Evolutionary conservation across 2,797 vertebrate species (phyloP).

Genomic region (Rhinoraja longicauda): DNA sequence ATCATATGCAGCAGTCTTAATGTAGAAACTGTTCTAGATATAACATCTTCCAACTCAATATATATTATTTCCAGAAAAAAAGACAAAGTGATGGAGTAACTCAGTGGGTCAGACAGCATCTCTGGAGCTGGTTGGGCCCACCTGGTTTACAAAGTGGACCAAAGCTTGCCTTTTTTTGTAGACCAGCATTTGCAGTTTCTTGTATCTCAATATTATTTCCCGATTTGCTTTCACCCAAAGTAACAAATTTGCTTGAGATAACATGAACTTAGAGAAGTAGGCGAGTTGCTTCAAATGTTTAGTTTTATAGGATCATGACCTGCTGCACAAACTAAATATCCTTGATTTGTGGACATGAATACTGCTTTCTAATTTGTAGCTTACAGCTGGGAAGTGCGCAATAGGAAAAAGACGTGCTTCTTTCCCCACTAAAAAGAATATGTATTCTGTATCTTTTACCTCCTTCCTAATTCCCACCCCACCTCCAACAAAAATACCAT

Average conservation of each 20-base stretch:
- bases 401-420: not conserved
- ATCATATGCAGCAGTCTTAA: not conserved
- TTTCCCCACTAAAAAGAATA: not conserved
- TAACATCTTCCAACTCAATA: not conserved
- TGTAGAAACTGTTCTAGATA: not conserved
- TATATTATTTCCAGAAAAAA: too few species aligned
- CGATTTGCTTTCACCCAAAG: not conserved
- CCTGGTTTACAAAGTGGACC: too few species aligned
- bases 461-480: not conserved
- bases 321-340: not conserved
- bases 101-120: too few species aligned
- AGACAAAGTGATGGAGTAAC: too few species aligned
- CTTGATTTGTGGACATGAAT: not conserved
- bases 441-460: not conserved
- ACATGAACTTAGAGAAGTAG: not conserved
- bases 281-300: not conserved
- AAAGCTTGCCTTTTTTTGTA: too few species aligned
- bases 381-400: not conserved
- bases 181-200: too few species aligned
- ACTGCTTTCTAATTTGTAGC: not conserved
- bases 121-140: too few species aligned
- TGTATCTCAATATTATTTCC: not conserved
- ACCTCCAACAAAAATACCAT: not conserved
- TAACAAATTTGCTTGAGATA: not conserved
- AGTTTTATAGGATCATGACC: not conserved